Percentiles rank a stretch among this genome's conserved stretches.
Evolutionary conservation across 1,140 invertebrate genomes (phyloP).

Genomic region (Penaeus japonicus): DNA sequence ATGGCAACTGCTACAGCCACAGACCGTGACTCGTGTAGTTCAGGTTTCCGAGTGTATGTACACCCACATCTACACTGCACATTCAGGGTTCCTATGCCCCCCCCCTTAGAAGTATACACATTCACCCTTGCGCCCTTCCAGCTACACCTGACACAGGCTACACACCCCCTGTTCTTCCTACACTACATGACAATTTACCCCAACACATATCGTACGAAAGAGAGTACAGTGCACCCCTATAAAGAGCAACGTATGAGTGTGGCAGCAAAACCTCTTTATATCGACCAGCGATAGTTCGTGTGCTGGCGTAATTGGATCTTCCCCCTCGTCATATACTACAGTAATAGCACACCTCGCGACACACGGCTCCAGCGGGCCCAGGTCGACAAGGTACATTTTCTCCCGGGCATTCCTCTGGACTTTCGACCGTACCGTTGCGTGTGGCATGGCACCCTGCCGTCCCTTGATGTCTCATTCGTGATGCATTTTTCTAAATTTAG

Average conservation of each 20-base stretch:
- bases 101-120: no score
- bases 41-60: no score
- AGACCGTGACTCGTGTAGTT: no score
- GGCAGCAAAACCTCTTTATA: slow-evolving; percentile 48
- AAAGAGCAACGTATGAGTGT: slow-evolving; percentile 29
- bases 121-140: no score
- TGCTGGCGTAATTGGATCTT: slow-evolving; percentile 52
- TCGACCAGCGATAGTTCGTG: slow-evolving; percentile 51
- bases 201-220: no score
- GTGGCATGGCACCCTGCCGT: neutral
- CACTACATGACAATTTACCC: no score
- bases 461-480: slow-evolving; percentile 33
- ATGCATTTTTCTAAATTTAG: slow-evolving; percentile 45
- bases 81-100: no score
- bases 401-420: neutral
- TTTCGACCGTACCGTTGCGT: neutral
- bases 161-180: no score
- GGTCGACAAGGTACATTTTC: slow-evolving; percentile 25
- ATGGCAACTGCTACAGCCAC: no score
- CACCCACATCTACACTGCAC: no score
- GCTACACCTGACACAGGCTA: no score
- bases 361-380: slow-evolving; percentile 30
- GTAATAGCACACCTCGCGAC: slow-evolving; percentile 42
- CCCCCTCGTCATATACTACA: slow-evolving; percentile 51
- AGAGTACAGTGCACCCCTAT: no score